Evolutionary conservation across 2,113 vertebrate species (phyloP).

Genomic region (Alectura lathami): DNA sequence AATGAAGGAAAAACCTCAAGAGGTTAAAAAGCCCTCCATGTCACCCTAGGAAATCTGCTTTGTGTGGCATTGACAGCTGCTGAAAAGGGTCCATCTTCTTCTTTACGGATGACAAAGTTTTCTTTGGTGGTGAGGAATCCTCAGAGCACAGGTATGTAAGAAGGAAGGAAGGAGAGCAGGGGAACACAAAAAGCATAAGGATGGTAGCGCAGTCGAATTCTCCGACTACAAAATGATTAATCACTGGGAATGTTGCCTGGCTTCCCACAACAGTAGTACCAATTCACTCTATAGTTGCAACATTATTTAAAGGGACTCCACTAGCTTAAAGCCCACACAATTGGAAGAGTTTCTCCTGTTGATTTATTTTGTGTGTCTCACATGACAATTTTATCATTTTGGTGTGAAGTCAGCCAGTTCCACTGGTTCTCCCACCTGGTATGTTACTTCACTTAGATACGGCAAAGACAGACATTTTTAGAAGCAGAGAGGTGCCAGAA

Average conservation of each 20-base stretch:
- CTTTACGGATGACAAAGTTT: background rate
- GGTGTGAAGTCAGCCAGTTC: background rate
- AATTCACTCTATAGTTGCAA: background rate
- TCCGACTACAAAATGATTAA: background rate
- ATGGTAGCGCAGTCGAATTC: background rate
- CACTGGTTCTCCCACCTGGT: background rate
- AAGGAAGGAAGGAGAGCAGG: background rate
- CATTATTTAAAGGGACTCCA: background rate
- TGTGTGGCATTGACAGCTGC: background rate
- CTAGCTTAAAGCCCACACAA: background rate
- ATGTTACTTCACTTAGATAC: background rate
- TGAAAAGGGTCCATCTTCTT: background rate
- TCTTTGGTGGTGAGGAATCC: background rate
- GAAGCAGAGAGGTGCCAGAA: background rate
- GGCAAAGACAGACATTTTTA: background rate
- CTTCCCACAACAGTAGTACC: background rate
- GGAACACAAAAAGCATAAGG: background rate
- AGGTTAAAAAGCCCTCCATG: background rate
- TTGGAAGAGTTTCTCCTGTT: background rate
- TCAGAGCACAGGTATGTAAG: background rate
- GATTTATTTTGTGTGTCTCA: background rate
- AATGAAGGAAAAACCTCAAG: background rate
- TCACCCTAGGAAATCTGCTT: background rate
- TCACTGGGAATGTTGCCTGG: background rate
- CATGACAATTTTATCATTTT: background rate